These are phyloP conservation scores for Blastobasis adustella DNA, from an alignment of 2,888 invertebrate species.

Conservation along the genomic window DNA sequence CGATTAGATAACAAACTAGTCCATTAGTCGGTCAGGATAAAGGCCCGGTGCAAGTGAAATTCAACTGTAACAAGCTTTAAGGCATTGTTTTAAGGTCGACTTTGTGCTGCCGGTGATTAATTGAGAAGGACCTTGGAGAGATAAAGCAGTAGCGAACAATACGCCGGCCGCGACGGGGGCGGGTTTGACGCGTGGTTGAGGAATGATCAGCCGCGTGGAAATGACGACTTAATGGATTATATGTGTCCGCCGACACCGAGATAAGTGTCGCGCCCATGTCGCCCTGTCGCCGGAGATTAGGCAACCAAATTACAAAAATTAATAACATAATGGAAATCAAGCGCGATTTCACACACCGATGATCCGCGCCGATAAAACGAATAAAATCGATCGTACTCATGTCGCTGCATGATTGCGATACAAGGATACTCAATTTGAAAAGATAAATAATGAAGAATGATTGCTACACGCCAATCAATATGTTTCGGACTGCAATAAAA, in stretches of 20 bases:
- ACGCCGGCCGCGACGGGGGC: slow-evolving; percentile 52
- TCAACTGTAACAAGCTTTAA: slow-evolving; percentile 31
- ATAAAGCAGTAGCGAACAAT: slow-evolving; percentile 71
- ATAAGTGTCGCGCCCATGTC: slow-evolving; percentile 67
- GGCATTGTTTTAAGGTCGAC: slow-evolving; percentile 45
- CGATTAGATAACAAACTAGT: slow-evolving; percentile 74
- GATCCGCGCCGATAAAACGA: slow-evolving; percentile 39
- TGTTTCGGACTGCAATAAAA: no score
- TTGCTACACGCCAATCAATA: no score
- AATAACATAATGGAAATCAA: slow-evolving; percentile 66
- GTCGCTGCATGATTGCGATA: slow-evolving; percentile 30
- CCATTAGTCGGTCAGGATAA: slow-evolving; percentile 63
- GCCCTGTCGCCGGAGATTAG: slow-evolving; percentile 65
- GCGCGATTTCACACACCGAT: slow-evolving; percentile 55
- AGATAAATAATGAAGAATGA: not conserved
- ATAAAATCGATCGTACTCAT: slow-evolving; percentile 31
- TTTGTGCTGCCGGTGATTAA: slow-evolving; percentile 29
- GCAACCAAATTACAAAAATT: slow-evolving; percentile 66
- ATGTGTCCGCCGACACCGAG: slow-evolving; percentile 69
- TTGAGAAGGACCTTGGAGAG: slow-evolving; percentile 48
- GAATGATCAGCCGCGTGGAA: slow-evolving; percentile 71
- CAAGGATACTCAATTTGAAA: slow-evolving; percentile 1
- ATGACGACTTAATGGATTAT: slow-evolving; percentile 76
- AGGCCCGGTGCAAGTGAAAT: slow-evolving; percentile 22
- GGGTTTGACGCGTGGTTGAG: slow-evolving; percentile 68